Conservation (phyloP, 2,113 vertebrate species). For the Anguilla rostrata region DNA sequence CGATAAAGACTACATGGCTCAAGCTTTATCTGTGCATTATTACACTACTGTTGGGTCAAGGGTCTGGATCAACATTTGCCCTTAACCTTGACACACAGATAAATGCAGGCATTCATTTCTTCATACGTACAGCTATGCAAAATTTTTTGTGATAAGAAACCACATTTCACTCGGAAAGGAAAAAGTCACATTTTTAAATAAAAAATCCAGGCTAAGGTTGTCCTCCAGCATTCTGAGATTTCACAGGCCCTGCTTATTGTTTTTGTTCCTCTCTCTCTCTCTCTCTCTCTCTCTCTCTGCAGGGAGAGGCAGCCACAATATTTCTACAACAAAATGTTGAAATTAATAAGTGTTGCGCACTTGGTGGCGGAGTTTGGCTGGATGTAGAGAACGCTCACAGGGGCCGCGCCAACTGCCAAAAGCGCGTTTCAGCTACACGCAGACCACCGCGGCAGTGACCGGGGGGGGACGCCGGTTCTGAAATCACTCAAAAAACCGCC, state of each 20-base stretch:
- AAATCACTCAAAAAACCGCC: background rate
- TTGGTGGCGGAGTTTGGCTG: conserved; percentile 6
- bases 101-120: no score
- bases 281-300: background rate
- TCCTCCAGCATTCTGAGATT: background rate
- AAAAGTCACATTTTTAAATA: background rate
- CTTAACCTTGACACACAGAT: background rate
- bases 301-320: background rate
- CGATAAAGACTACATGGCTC: background rate
- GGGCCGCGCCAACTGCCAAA: background rate
- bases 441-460: background rate
- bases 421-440: background rate
- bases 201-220: background rate
- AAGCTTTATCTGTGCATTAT: background rate
- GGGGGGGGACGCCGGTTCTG: background rate
- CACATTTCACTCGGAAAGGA: no score
- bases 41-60: background rate
- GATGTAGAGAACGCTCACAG: background rate
- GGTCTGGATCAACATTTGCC: background rate
- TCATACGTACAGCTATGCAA: no score
- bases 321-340: conserved; percentile 7
- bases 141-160: no score
- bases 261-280: background rate
- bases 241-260: background rate
- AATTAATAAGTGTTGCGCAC: background rate